A percentile compares a stretch with the other conserved stretches of the same genome.
phyloP scores from a whole-genome alignment of 2,797 vertebrate genomes.

The Neoniphon sammara region DNA sequence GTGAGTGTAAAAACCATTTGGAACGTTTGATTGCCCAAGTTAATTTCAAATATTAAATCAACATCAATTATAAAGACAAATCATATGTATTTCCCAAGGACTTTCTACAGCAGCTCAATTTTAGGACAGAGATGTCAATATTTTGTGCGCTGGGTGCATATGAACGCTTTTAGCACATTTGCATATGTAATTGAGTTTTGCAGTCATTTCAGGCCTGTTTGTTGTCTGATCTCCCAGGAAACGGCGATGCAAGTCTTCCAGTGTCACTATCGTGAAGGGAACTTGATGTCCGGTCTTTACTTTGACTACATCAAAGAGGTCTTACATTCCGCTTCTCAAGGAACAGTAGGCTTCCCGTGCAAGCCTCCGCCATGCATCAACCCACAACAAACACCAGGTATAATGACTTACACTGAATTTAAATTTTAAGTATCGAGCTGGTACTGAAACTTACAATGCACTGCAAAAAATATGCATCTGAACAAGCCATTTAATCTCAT shows the following conservation, averaged over 20 bases:
- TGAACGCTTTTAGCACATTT: constrained; percentile 30
- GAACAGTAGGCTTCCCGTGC: constrained; percentile 74
- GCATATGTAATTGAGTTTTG: constrained; percentile 14
- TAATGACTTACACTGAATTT: not conserved
- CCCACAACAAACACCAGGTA: constrained; percentile 75
- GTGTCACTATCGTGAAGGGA: constrained; percentile 82
- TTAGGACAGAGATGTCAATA: not conserved
- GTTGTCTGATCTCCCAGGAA: constrained; percentile 76
- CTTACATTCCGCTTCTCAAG: constrained; percentile 71
- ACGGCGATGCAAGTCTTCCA: constrained; percentile 82
- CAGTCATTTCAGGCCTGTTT: constrained; percentile 34
- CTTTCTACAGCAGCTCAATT: not conserved
- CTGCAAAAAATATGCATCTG: too few species aligned
- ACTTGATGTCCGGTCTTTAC: constrained; percentile 77
- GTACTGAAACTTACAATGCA: constrained; percentile 1
- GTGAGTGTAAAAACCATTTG: too few species aligned
- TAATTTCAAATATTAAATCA: too few species aligned
- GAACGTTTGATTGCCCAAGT: too few species aligned
- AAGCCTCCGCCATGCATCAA: constrained; percentile 79
- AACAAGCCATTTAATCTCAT: too few species aligned
- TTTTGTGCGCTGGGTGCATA: not conserved
- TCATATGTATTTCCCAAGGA: too few species aligned
- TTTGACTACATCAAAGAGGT: constrained; percentile 83
- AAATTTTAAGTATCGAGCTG: constrained; percentile 16
- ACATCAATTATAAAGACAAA: too few species aligned